phyloP scores from a whole-genome alignment of 2,113 vertebrate species.

The Trachemys scripta region DNA sequence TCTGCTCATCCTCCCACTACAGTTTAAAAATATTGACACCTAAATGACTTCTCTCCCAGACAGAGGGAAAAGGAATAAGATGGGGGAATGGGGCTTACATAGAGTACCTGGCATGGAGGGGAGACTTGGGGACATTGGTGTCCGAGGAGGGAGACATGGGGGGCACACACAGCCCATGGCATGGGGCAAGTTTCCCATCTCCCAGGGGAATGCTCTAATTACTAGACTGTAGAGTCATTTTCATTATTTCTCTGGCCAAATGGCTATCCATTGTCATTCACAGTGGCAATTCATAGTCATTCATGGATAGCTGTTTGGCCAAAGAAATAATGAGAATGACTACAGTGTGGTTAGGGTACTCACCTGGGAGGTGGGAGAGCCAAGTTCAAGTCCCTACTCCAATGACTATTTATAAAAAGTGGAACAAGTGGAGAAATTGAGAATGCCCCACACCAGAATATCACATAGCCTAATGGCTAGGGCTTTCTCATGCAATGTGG shows the following conservation, averaged over 20 bases:
- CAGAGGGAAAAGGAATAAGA: background rate
- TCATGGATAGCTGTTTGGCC: background rate
- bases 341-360: background rate
- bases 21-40: background rate
- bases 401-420: background rate
- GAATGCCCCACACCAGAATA: background rate
- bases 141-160: accelerated
- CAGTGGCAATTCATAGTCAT: background rate
- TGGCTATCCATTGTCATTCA: background rate
- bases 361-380: background rate
- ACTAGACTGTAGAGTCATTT: too few relatives aligned
- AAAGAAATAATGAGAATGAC: background rate
- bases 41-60: background rate
- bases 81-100: too few relatives aligned
- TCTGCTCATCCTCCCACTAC: too few relatives aligned
- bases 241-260: too few relatives aligned
- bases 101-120: background rate
- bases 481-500: background rate
- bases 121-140: background rate
- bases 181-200: background rate
- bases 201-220: background rate
- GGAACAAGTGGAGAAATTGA: background rate
- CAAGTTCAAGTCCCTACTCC: background rate
- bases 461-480: background rate
- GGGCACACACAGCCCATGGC: background rate